phyloP scores from a whole-genome alignment of 2,113 vertebrate genomes.

The Clarias macrocephalus region DNA sequence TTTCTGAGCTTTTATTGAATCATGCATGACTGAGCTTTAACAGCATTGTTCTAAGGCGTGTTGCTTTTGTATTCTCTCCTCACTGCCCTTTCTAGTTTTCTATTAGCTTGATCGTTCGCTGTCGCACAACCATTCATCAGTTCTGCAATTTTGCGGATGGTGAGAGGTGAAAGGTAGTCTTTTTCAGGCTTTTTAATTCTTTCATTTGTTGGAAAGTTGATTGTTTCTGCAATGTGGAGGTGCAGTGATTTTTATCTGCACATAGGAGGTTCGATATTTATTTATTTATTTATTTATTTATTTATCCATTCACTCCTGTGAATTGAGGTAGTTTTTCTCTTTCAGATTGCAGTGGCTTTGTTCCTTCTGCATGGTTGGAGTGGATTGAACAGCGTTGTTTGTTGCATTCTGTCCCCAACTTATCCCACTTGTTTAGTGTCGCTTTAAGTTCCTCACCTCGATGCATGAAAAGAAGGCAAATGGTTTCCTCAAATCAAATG shows the following conservation, averaged over 20 bases:
- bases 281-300: background rate
- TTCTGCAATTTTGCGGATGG: background rate
- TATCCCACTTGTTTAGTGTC: constrained; percentile 1
- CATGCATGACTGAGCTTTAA: background rate
- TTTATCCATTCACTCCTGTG: background rate
- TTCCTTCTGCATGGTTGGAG: background rate
- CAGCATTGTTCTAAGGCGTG: background rate
- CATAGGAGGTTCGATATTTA: background rate
- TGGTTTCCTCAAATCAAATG: background rate
- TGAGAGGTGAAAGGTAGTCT: background rate
- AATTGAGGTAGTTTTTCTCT: constrained; percentile 10
- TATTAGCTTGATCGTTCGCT: background rate
- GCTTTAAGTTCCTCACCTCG: background rate
- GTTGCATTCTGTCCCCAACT: background rate
- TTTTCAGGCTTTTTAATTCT: constrained; percentile 12
- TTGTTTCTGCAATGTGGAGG: background rate
- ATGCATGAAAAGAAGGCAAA: background rate
- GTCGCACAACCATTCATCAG: background rate
- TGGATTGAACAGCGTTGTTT: background rate
- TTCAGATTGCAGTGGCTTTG: background rate
- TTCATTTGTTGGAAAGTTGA: background rate
- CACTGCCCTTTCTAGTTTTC: background rate
- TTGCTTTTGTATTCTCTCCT: background rate
- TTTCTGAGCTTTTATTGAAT: background rate
- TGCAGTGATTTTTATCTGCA: background rate